phyloP scores from a whole-genome alignment of 2,888 invertebrate species.

The Tenthredo mesomela region DNA sequence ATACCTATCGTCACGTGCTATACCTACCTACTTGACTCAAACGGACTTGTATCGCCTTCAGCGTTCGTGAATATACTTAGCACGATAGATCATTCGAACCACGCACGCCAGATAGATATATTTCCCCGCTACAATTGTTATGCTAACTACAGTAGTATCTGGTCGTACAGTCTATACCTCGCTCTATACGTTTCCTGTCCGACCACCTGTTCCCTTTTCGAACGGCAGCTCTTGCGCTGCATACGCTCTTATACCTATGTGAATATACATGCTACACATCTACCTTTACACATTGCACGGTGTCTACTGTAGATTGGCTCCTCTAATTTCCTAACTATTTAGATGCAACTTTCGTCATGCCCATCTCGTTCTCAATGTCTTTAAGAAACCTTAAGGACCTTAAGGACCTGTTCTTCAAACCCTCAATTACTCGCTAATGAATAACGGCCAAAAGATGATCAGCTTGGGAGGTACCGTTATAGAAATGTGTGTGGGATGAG shows the following conservation, averaged over 20 bases:
- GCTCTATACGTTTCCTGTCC: conserved; percentile 73
- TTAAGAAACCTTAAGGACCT: neutral
- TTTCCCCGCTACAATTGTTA: conserved; percentile 75
- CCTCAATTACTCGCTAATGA: conserved; percentile 14
- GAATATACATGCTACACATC: neutral
- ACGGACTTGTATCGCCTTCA: conserved; percentile 34
- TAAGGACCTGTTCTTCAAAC: neutral
- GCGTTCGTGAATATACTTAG: conserved; percentile 56
- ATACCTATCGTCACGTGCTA: conserved; percentile 39
- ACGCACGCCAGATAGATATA: conserved; percentile 65
- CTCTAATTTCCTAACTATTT: neutral
- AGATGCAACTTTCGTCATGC: conserved; percentile 25
- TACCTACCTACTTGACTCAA: conserved; percentile 3
- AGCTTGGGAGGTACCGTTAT: neutral
- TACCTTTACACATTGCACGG: neutral
- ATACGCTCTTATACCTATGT: conserved; percentile 36
- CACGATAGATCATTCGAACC: conserved; percentile 71
- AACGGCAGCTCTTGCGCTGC: conserved; percentile 61
- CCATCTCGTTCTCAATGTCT: conserved; percentile 24
- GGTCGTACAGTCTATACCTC: conserved; percentile 51
- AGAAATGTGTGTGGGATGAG: neutral
- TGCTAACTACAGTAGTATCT: conserved; percentile 70
- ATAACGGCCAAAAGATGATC: conserved; percentile 18
- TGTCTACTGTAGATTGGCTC: conserved; percentile 43
- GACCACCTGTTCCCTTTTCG: conserved; percentile 76